Evolutionary conservation across 2,113 vertebrate genomes (phyloP), one percentile per base, ranked within the genome.

Genomic region (Bagarius yarrelli): DNA sequence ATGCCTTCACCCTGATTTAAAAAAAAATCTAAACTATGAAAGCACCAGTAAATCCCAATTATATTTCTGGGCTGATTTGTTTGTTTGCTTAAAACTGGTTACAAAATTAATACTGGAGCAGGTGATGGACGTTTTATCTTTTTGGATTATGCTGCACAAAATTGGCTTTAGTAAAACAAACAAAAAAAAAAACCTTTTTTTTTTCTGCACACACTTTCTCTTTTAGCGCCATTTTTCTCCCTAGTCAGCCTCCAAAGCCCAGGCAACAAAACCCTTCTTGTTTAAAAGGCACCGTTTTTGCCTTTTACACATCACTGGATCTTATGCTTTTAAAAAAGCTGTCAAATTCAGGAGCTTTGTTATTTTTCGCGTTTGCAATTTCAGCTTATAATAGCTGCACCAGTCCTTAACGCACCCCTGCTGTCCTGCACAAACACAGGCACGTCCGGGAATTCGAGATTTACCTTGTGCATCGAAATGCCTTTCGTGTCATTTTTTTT

Each of bases 301-400:
- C 66, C 84, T 88, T 89, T 87, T 82, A 89, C 83, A 85, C 88
- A 85, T 85, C 86, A 86, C 82, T 84, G 86, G 83, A 88, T 80
- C 82, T 84, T 76, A 88, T 85, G 87, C 88, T 87, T 87, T n/a
- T 86, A 87, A 86, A 89, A 88, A 89, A 87, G 87, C 82, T 87
- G 82, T 88, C 79, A 85, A 87, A 88, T 87, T 83, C 70, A 71
- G 81, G 79, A 70, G 60, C 86, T 88, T 89, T 89, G 88, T 87
- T 87, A 76, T 82, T 76, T 63, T 56, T 87, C 71, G 79, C 77
- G 50, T 80, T 85, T 82, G 82, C 77, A 59, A 81, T 84, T 86
- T 85, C 80, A 81, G 70, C 69, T 53, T 88, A 85, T 87, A 87
- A 86, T 86, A 80, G 86, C 76, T 79, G 71, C 73, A 78, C 56